Conservation (phyloP, 2,797 vertebrate species). For the Phataginus tricuspis region DNA sequence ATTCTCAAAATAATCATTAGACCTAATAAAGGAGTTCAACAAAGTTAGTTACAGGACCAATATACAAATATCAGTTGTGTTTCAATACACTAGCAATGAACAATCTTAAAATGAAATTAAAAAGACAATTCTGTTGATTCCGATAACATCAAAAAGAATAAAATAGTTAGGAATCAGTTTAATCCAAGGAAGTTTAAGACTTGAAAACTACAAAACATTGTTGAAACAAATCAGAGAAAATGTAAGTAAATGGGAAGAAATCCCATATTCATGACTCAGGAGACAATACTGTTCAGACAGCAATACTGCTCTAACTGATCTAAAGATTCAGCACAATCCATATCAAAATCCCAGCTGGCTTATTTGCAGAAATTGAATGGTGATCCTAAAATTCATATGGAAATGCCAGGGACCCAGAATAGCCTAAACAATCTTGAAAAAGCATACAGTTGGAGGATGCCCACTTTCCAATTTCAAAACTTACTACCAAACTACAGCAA, state of each 20-base stretch:
- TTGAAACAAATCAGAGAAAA: slow-evolving; percentile 1
- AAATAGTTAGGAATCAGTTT: background rate
- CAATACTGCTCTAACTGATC: background rate
- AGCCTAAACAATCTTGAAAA: slow-evolving; percentile 31
- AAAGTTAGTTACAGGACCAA: background rate
- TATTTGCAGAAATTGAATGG: background rate
- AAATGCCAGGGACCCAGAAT: background rate
- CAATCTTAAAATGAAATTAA: slow-evolving; percentile 12
- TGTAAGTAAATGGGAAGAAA: background rate
- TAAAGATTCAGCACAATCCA: background rate
- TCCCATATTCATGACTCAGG: background rate
- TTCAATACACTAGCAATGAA: background rate
- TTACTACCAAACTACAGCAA: background rate
- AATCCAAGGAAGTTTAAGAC: background rate
- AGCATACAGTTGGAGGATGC: background rate
- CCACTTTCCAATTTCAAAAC: background rate
- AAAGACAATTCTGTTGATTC: background rate
- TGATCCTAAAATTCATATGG: background rate
- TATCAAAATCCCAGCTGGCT: background rate
- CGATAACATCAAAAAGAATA: background rate
- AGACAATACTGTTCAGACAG: background rate
- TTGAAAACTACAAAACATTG: slow-evolving; percentile 13
- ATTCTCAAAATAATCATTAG: background rate
- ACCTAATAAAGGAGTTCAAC: slow-evolving; percentile 7
- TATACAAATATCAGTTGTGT: background rate